Evolutionary conservation across 2,113 vertebrate species (phyloP).

Genomic region (Chinchilla lanigera): DNA sequence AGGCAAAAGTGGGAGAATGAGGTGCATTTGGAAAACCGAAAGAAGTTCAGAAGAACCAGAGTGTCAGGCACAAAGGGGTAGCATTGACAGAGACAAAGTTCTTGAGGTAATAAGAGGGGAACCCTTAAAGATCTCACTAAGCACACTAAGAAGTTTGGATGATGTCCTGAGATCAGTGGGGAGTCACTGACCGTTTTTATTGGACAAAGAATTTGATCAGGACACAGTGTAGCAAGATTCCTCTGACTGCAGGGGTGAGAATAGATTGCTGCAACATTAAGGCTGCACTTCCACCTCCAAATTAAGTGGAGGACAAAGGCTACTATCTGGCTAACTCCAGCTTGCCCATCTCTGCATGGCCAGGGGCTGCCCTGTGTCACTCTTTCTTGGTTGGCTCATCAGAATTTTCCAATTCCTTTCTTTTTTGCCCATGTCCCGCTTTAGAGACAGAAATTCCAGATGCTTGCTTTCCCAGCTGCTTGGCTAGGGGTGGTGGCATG

Average conservation of each 20-base stretch:
- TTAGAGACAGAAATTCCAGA: not conserved
- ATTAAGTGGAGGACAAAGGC: not conserved
- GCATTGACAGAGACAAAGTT: not conserved
- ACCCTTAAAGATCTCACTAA: not conserved
- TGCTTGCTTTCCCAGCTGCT: not conserved
- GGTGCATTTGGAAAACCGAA: not conserved
- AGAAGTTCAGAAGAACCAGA: not conserved
- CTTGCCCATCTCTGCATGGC: not conserved
- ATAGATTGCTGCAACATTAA: not conserved
- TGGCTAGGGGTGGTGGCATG: not conserved
- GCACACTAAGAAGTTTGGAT: not conserved
- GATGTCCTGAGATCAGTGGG: not conserved
- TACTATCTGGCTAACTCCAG: not conserved
- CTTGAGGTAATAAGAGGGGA: not conserved
- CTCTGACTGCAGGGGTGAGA: not conserved
- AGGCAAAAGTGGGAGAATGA: not conserved
- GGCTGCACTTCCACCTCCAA: not conserved
- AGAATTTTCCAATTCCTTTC: not conserved
- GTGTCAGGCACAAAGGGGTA: not conserved
- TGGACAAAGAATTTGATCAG: conserved; percentile 33
- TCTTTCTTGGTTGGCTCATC: not conserved
- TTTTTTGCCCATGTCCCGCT: not conserved
- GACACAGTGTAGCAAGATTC: not conserved
- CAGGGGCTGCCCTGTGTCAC: not conserved
- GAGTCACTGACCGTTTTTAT: not conserved